Conservation (phyloP, 2,113 vertebrate species). For the Pseudopodoces humilis region DNA sequence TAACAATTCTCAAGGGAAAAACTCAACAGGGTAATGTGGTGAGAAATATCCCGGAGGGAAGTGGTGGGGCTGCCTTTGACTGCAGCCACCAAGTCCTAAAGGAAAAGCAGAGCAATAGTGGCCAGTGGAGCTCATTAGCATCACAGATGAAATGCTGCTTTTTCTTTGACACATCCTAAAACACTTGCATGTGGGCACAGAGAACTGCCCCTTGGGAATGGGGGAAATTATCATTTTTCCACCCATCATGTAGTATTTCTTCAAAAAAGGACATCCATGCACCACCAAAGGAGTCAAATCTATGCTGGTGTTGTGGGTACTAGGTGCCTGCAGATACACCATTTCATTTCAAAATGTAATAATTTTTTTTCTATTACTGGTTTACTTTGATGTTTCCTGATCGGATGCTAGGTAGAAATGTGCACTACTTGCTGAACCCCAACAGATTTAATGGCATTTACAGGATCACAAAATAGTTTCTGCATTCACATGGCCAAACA, state of each 20-base stretch:
- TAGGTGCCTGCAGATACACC: not conserved
- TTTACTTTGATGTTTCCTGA: not conserved
- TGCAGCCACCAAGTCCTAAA: not conserved
- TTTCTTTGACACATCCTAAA: not conserved
- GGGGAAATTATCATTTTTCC: not conserved
- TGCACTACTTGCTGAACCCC: not conserved
- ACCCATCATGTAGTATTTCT: not conserved
- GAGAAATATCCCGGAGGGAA: not conserved
- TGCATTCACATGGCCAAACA: not conserved
- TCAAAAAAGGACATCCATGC: not conserved
- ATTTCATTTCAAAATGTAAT: not conserved
- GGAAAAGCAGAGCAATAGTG: not conserved
- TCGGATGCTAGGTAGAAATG: not conserved
- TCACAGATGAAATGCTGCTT: not conserved
- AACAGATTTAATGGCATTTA: conserved; percentile 17
- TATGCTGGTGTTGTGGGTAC: too few species aligned
- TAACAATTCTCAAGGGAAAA: not conserved
- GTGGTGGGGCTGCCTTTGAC: not conserved
- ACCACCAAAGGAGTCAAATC: not conserved
- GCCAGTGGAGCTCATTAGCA: not conserved
- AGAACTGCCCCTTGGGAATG: not conserved
- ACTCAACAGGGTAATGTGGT: not conserved
- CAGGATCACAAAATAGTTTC: conserved; percentile 34
- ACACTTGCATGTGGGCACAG: not conserved
- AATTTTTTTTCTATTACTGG: not conserved